Conservation (phyloP, 2,888 invertebrate species). For the Luffia ferchaultella region DNA sequence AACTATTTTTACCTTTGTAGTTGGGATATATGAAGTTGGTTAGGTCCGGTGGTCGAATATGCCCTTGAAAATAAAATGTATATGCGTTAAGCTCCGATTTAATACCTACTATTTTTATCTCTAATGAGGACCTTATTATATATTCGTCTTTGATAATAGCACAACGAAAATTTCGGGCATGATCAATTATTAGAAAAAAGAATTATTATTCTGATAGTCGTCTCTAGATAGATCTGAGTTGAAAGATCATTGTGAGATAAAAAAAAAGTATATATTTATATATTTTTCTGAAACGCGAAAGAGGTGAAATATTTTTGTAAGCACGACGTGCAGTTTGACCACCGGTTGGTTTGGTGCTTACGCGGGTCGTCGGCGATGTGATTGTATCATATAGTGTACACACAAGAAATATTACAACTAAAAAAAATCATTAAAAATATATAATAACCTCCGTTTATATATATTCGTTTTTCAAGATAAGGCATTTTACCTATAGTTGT, state of each 20-base stretch:
- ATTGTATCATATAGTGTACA: conserved; percentile 18
- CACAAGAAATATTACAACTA: too few relatives aligned
- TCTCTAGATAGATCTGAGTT: not conserved
- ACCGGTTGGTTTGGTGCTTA: conserved; percentile 58
- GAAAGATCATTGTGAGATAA: not conserved
- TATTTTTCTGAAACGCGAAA: not conserved
- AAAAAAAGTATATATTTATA: not conserved
- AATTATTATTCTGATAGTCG: not conserved
- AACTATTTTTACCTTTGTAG: not conserved
- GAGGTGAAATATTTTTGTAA: conserved; percentile 27
- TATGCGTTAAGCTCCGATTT: too few relatives aligned
- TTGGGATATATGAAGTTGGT: not conserved
- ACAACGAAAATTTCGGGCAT: not conserved
- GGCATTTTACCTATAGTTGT: too few relatives aligned
- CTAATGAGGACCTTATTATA: not conserved
- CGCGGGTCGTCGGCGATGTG: conserved; percentile 38
- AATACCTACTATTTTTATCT: too few relatives aligned
- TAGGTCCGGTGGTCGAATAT: not conserved
- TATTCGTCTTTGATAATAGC: not conserved
- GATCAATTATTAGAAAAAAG: not conserved
- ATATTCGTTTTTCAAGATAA: too few relatives aligned
- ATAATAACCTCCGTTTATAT: too few relatives aligned
- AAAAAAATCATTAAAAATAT: too few relatives aligned
- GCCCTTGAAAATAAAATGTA: too few relatives aligned
- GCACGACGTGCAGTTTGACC: conserved; percentile 37